Evolutionary conservation across 2,888 invertebrate genomes (phyloP), one percentile per base, ranked within the genome.

Genomic region (Archips xylosteana): DNA sequence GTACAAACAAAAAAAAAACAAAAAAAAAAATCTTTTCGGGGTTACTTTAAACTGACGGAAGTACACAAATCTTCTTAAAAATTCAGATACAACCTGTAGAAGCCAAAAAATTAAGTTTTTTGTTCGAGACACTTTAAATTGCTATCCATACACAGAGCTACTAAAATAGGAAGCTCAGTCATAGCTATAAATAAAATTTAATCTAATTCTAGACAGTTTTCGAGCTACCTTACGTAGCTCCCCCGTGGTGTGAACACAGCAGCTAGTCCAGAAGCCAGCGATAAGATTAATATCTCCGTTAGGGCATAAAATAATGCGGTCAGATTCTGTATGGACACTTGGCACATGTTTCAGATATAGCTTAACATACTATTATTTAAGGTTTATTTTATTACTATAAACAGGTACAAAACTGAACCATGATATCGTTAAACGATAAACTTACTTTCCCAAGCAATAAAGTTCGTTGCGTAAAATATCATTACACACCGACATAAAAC

Each of bases 231-330:
- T 64, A 73, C 73, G 49, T n/a, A 57, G 76, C 45, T 68, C 57
- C 77, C 82, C 77, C 79, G 82, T 70, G 75, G 61, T 15, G 80
- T 54, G 32, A 65, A 60, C 70, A 59, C 23, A 68, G 77, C 23
- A 68, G 77, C 76, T 75, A 78, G 78, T 23, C 78, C 75, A 66
- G 77, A 75, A 74, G 78, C 76, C 70, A 72, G 51, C 69, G 76
- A 77, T 77, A 76, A 76, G 76, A 80, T 79, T 78, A 71, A 80
- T 77, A 75, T 77, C 75, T 76, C 49, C 70, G 69, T 61, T 70
- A 65, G 8, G 64, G 64, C 64, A 45, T 74, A 68, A 74, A 74
- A 70, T 74, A 74, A 65, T 65, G 74, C 51, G 57, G 34, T 60
- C 51, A 61, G 64, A 74, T 65, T 45, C 32, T 3, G 42, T 8